Base-by-base conservation (phyloP, 1,140 invertebrate species). In the Pseudomyrmex dendroicus region DNA sequence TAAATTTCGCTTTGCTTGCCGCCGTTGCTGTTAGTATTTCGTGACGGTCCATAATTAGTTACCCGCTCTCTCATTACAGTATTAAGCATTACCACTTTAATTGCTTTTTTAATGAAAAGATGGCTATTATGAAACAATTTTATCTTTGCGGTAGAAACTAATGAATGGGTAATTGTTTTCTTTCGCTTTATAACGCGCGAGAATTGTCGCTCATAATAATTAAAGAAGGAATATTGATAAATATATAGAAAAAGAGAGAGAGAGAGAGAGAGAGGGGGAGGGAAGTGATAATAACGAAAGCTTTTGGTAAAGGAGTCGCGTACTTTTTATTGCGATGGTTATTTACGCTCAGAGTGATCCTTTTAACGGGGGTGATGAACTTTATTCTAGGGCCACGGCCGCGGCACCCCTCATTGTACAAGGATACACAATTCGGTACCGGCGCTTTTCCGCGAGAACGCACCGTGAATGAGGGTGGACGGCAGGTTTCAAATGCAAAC, bases 401-500 rank as follows among this genome's bases (percentile, higher is more conserved):
- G 17, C 12, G 15, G 25, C 25, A 68, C 25, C 63, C 77, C 17
- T 15, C 50, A 70, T 35, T 5, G 20, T 25, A 63, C 70, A 82
- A 82, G 84, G 82, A 87, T 73, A 66, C 22, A 9, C 44, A 57
- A 10, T 68, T 78, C 12, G 52, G 48, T 54, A 22, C 68, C 57
- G 78, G 74, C 66, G 66, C 17, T 52, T 85, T 70, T 86, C 85
- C 85, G 86, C 77, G 85, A 70, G 80, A 78, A 12, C 56, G 73
- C 66, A 83, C 52, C 52, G 20, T 54, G 70, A 84, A 84, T 46
- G 64, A 87, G 86, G 72, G 72, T 54, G 54, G 73, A 86, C 57
- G 68, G 72, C 72, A 62, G 48, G 84, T 76, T 88, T 88, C 86
- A 84, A 89, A 89, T 89, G 88, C 88, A 89, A 89, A 89, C 88